Base-by-base conservation (phyloP, 2,888 invertebrate genomes). In the Mesorhabditis belari region DNA sequence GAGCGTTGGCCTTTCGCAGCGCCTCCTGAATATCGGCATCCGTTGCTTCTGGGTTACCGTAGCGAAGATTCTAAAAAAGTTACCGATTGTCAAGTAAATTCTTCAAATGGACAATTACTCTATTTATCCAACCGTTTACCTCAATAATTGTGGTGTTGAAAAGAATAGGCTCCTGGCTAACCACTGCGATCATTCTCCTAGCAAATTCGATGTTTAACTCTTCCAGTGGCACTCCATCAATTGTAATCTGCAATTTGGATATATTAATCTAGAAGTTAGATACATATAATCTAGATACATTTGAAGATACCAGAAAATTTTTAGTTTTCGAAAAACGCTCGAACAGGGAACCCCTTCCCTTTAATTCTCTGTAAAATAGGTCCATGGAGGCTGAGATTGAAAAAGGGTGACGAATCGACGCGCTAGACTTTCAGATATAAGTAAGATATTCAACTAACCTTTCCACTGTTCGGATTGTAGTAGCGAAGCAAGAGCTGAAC, bases 161-260 rank as follows among this genome's bases (percentile, higher is more conserved):
- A 6, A 93, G 85, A 4, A 92, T 87, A 2, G 85, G 85, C 69
- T 86, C 76, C 58, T 76, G 76, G 4, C 67, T 69, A 6, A 82
- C 82, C 5, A 82, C 77, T 12, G 82, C 82, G 56, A 83, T 77
- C 5, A 75, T 63, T 19, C 77, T 70, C 27, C 85, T 71, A 44
- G 85, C 75, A 81, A 82, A 83, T 19, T 81, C 80, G 3, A 85
- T 67, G 65, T 85, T 85, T 24, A 84, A 67, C 2, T 80, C 73
- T 19, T 75, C 77, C 3, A 85, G 71, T 62, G 83, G 76, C 2
- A 64, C 61, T 1, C 81, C 83, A 74, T 84, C 84, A n/a, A 85
- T 70, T 28, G 69, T 60, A 12, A 82, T 71, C 77, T 71, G 29
- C n/a, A 64, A 28, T n/a, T n/a, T 57, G 4, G n/a, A 58, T n/a